phyloP scores from a whole-genome alignment of 2,888 invertebrate species.

The Gasteruption jaculator region DNA sequence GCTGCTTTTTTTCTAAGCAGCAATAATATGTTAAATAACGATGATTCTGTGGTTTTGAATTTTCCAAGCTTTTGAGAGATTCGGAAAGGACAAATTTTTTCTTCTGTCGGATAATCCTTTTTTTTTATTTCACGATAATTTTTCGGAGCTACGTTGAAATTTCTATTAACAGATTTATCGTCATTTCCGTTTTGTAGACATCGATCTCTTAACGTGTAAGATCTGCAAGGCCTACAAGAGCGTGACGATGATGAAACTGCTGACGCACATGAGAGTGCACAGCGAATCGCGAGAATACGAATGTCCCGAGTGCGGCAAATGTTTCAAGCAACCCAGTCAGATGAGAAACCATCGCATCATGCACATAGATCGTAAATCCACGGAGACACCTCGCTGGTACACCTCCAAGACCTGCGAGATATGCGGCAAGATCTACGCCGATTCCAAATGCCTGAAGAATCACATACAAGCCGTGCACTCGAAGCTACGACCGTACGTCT shows the following conservation, averaged over 20 bases:
- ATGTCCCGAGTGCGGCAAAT: constrained; percentile 58
- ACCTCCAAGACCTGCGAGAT: constrained; percentile 64
- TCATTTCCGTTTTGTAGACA: constrained; percentile 41
- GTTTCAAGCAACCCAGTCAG: constrained; percentile 61
- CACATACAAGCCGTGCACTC: constrained; percentile 71
- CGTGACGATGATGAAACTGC: constrained; percentile 56
- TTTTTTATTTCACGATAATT: neutral
- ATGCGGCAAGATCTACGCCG: constrained; percentile 66
- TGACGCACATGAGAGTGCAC: constrained; percentile 64
- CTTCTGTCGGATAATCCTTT: neutral
- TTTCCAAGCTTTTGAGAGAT: too few species aligned
- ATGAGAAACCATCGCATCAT: constrained; percentile 60
- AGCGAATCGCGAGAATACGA: constrained; percentile 54
- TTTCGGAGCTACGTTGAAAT: too few species aligned
- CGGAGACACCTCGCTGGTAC: constrained; percentile 53
- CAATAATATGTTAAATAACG: too few species aligned
- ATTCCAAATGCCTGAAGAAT: constrained; percentile 64
- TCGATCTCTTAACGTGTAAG: constrained; percentile 59
- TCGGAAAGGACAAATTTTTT: neutral
- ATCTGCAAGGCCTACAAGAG: constrained; percentile 58
- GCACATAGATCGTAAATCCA: constrained; percentile 50
- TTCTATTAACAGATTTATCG: constrained; percentile 4
- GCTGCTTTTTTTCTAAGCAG: too few species aligned
- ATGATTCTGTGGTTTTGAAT: too few species aligned
- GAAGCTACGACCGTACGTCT: constrained; percentile 69